Conservation (phyloP, 1,140 invertebrate species). For the Lordiphosa clarofinis region DNA sequence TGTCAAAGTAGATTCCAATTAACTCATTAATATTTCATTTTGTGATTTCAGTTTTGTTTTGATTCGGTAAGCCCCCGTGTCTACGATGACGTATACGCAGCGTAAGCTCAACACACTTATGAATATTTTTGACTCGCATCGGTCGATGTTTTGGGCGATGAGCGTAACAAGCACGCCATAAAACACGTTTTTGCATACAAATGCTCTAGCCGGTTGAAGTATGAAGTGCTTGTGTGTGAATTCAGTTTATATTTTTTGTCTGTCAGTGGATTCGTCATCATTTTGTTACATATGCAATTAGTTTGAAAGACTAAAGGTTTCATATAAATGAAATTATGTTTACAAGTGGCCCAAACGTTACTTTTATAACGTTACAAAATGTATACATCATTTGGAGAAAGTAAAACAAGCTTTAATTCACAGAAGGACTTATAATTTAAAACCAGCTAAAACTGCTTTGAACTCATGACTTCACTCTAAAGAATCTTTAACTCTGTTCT, state of each 20-base stretch:
- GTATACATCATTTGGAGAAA: too few species aligned
- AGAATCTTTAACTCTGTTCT: not conserved
- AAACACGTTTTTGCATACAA: constrained; percentile 18
- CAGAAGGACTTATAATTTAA: not conserved
- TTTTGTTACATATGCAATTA: too few species aligned
- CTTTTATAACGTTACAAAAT: too few species aligned
- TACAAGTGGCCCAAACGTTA: too few species aligned
- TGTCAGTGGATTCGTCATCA: not conserved
- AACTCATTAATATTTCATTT: not conserved
- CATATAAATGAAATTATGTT: too few species aligned
- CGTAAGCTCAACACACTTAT: not conserved
- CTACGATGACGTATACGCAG: constrained; percentile 9
- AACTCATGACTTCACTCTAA: not conserved
- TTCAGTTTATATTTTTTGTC: not conserved
- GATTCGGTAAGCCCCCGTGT: not conserved
- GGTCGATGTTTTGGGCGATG: constrained; percentile 10
- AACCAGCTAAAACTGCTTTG: constrained; percentile 2
- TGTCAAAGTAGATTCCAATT: not conserved
- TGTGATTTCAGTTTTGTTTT: not conserved
- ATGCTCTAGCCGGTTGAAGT: not conserved
- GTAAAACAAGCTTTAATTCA: too few species aligned
- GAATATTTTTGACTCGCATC: constrained; percentile 1
- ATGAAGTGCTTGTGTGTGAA: constrained; percentile 1
- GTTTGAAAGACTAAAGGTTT: too few species aligned
- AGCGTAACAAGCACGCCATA: constrained; percentile 15